Base-by-base conservation (phyloP, 2,797 vertebrate species). In the Gymnodraco acuticeps region DNA sequence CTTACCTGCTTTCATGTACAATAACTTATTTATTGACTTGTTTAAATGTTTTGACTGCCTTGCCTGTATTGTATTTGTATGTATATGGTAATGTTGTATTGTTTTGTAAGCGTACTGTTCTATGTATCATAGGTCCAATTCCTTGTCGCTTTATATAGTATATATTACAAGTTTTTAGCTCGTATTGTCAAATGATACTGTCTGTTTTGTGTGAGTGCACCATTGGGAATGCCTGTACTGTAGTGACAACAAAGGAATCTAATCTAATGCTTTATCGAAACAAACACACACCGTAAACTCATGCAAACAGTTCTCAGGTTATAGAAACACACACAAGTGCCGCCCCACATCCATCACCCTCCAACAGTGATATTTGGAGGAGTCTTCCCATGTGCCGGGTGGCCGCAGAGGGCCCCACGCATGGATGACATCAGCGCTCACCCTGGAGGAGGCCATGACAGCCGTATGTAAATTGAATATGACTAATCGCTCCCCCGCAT, bases 391-490 rank as follows among this genome's bases (percentile, higher is more conserved):
- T 87, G 76, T 79, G 48, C 87, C 77, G 77, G 91, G 88, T 89
- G 90, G 91, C 79, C 83, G 13, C 79, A 27, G 61, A 38, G 82
- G 88, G 85, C 80, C 90, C 81, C 82, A 77, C 68, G 77, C 87
- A 77, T 50, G 1, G 83, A 93, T 93, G 92, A 94, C 94, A 93
- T 94, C 92, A 94, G 84, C 50, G 70, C 84, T 79, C 62, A 63
- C 83, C 76, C 76, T n/a, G 68, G 80, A 84, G 76, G 73, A 85
- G 85, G 53, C 81, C 51, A 52, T 94, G 95, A 94, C 94, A 94
- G 91, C 89, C 94, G 63, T 93, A 93, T 93, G 92, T 94, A 94
- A 95, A 95, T 94, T 86, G 93, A 95, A 94, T 93, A 94, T 95
- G 93, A 95, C 91, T 88, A 94, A 95, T 92, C 84, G 92, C 89